Base-by-base conservation (phyloP, 2,888 invertebrate species). In the Luperina testacea region DNA sequence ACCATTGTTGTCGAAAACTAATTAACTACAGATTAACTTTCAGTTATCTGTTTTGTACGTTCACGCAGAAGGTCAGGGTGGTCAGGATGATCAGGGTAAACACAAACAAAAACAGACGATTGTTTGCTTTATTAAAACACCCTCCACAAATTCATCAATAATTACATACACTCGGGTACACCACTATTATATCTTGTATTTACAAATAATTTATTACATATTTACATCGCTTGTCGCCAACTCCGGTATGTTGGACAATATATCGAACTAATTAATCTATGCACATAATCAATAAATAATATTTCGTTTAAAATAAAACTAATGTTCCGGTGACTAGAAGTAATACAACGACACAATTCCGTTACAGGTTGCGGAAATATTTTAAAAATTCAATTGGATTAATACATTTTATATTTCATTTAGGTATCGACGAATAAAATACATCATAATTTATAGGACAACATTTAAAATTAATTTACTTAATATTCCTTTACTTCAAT, bases 121-220 rank as follows among this genome's bases (percentile, higher is more conserved):
- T 94, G 92, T 92, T 95, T 94, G 94, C 94, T 96, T 96, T 97
- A 96, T 95, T 96, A 96, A 96, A 97, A 96, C 96, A 96, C 95
- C 96, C 95, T 95, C 94, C 94, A 95, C 94, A 93, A 93, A 92
- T 90, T 93, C 94, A 88, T 93, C 94, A 92, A 92, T 92, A 92
- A 91, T 94, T 94, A 95, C 94, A 94, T 94, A 95, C 95, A 96
- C 94, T 94, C 94, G 91, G 92, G 92, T 95, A 95, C 93, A 92
- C 90, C 92, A 93, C 93, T 94, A 94, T 92, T 90, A 92, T 91
- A 85, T 87, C 92, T 91, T 93, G 84, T 95, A 95, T 95, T 90
- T 95, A 95, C 95, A 95, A 87, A 90, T 88, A 88, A 78, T 89
- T 92, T 92, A 87, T 91, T 91, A 92, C 92, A 94, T 91, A 94